Evolutionary conservation across 2,797 vertebrate genomes (phyloP).

Genomic region (Premnoplex brunnescens): DNA sequence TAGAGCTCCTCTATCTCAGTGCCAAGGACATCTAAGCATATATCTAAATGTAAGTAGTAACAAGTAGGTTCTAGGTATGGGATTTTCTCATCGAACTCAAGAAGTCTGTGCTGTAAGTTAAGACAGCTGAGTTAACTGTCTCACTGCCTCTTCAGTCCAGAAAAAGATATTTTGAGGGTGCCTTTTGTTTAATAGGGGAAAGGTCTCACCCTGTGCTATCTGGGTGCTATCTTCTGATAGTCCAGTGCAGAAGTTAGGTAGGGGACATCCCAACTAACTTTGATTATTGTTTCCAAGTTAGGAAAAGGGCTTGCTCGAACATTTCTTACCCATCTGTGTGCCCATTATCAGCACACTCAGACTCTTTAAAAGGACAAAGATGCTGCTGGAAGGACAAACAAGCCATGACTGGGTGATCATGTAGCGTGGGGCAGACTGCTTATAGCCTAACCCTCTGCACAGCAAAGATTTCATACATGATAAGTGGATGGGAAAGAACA

Average conservation of each 20-base stretch:
- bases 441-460: not conserved
- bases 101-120: not conserved
- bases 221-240: not conserved
- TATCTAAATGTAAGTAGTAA: not conserved
- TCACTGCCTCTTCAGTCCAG: not conserved
- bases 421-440: not conserved
- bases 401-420: not conserved
- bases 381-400: not conserved
- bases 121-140: not conserved
- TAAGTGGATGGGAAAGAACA: not conserved
- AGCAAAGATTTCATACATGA: not conserved
- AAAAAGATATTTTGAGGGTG: not conserved
- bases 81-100: not conserved
- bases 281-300: not conserved
- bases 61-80: not conserved
- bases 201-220: not conserved
- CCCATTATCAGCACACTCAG: not conserved
- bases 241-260: not conserved
- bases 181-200: not conserved
- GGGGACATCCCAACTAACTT: not conserved
- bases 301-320: not conserved
- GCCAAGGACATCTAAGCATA: not conserved
- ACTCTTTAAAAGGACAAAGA: not conserved
- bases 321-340: not conserved
- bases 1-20: not conserved